phyloP scores from a whole-genome alignment of 2,888 invertebrate genomes.

The Argyresthia albistria region DNA sequence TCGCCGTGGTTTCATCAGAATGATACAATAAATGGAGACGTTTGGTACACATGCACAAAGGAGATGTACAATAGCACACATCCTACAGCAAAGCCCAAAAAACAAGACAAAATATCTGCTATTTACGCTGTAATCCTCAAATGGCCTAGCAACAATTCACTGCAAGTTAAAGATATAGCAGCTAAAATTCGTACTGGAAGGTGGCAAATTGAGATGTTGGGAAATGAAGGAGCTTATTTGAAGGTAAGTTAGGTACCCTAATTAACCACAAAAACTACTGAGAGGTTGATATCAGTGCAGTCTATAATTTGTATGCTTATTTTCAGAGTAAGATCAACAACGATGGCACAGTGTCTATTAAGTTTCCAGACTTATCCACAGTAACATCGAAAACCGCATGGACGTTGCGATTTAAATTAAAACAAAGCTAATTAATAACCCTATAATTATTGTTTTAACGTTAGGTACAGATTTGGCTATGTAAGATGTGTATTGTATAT shows the following conservation, averaged over 20 bases:
- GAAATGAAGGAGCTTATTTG: constrained; percentile 40
- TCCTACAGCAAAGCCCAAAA: constrained; percentile 9
- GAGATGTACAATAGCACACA: constrained; percentile 6
- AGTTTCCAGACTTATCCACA: constrained; percentile 33
- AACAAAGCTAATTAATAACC: not conserved
- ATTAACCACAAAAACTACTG: not conserved
- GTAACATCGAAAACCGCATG: constrained; percentile 33
- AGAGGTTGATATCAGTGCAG: constrained; percentile 49
- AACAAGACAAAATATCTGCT: constrained; percentile 10
- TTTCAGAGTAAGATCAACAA: too few species aligned
- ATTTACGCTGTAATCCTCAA: constrained; percentile 75
- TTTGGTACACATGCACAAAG: constrained; percentile 76
- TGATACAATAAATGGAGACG: constrained; percentile 76
- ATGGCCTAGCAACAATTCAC: constrained; percentile 72
- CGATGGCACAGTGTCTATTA: constrained; percentile 30
- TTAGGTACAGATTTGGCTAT: too few species aligned
- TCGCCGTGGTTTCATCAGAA: constrained; percentile 88
- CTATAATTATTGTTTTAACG: too few species aligned
- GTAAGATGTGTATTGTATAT: too few species aligned
- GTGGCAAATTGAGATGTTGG: constrained; percentile 59
- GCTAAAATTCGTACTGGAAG: constrained; percentile 24
- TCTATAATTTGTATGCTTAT: constrained; percentile 12
- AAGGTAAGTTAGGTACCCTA: constrained; percentile 8
- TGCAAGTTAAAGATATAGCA: constrained; percentile 55
- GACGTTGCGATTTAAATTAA: constrained; percentile 21